Evolutionary conservation across 2,797 vertebrate species (phyloP), one percentile per base, ranked within the genome.

Genomic region (Enteromius unitaeniatus): DNA sequence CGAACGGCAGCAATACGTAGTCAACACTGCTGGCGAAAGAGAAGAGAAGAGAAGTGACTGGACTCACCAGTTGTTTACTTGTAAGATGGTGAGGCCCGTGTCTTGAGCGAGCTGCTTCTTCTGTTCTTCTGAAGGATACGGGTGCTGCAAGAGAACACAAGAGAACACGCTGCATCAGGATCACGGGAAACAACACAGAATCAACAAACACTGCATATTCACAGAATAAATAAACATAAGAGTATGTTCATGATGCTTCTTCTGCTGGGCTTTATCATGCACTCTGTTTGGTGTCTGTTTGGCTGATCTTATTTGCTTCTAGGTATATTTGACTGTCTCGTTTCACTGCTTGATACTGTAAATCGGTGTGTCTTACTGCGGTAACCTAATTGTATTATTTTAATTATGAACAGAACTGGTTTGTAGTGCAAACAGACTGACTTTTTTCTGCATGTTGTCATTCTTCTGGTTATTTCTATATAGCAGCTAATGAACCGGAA

Each of bases 11-110:
- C 34, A 34, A 53, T 28, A 19, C 19, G 17, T 1, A 6, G 19
- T 19, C 47, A 74, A 88, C 86, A 86, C 89, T 90, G 91, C 89
- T 89, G 91, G 90, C 65, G 78, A 87, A 9, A n/a, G n/a, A n/a
- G n/a, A n/a, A 92, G 91, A 93, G 92, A 93, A 81, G 79, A 69
- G 62, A 7, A 81, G 85, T 90, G 91, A 89, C 92, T 93, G 88
- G 91, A 95, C 98, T 99, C 96, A 99, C 98, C 98, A 99, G 96
- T 99, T 99, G 96, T 99, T 99, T 96, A 99, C 98, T 98, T 99
- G 98, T 97, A 99, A 96, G 94, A 99, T 99, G 95, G 98, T 99
- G 93, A 99, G 97, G 93, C 98, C 98, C 67, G 98, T 99, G 96
- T 99, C 98, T 94, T 99, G 98, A 92, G 98, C 97, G 96, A 99